A percentile compares a stretch with the other conserved stretches of the same genome.
These are phyloP conservation scores for Aurelia coerulea DNA, from an alignment of 30 jellyfish, hydroid and myxozoan genomes.

Conservation along the genomic window DNA sequence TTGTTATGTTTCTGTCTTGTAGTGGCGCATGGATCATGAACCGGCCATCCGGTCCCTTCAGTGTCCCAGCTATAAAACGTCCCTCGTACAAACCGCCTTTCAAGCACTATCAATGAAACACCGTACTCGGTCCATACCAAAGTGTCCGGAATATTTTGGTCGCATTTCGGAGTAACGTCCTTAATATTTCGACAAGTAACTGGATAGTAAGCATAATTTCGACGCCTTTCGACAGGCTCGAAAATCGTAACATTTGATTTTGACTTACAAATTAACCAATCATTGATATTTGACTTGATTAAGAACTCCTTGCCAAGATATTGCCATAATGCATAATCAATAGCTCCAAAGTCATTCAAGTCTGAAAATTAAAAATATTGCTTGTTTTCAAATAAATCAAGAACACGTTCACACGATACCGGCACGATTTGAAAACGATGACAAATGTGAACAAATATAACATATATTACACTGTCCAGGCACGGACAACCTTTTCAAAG, in stretches of 20 bases:
- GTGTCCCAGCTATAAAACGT: conserved; percentile 86
- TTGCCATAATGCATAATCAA: conserved; percentile 82
- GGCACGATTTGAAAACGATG: too few species aligned
- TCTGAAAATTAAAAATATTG: conserved; percentile 34
- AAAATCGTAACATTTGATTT: conserved; percentile 61
- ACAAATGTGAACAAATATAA: too few species aligned
- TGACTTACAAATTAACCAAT: conserved; percentile 85
- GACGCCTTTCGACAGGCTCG: conserved; percentile 60
- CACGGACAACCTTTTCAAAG: too few species aligned
- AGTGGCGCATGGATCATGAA: conserved; percentile 83
- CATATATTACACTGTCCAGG: too few species aligned
- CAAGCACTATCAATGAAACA: conserved; percentile 56
- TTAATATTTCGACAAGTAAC: conserved; percentile 64
- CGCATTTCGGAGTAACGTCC: conserved; percentile 81
- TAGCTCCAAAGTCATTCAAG: conserved; percentile 64
- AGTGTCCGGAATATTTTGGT: conserved; percentile 70
- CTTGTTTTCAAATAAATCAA: too few species aligned
- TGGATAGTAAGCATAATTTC: conserved; percentile 30
- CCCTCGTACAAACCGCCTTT: conserved; percentile 72
- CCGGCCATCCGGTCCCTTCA: conserved; percentile 80
- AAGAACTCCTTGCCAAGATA: conserved; percentile 82
- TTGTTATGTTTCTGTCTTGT: conserved; percentile 71
- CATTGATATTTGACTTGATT: conserved; percentile 70
- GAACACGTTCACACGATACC: too few species aligned
- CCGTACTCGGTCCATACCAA: conserved; percentile 87